Base-by-base conservation (phyloP, 2,797 vertebrate genomes). In the Sebastes kiyomatsui region DNA sequence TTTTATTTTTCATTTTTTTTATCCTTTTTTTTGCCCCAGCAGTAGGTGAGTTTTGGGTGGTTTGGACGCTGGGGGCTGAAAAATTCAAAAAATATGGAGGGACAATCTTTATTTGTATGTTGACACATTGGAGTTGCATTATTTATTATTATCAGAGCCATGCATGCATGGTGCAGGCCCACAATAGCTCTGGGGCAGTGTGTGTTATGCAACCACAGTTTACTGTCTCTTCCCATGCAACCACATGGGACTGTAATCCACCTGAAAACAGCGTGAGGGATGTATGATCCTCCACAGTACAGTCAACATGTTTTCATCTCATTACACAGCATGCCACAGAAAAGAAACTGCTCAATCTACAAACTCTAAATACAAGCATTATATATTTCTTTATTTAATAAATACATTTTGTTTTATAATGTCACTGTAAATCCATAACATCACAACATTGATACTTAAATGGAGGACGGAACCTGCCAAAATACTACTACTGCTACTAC, bases 171-270 rank as follows among this genome's bases (percentile, higher is more conserved):
- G 14, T 27, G 46, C 59, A 56, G 70, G 23, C 46, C 12, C 33
- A 52, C 71, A 59, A 18, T n/a, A 76, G 32, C 72, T 42, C 46
- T n/a, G 61, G 22, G 6, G 38, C 70, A 56, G 58, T 6, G 52
- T 27, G 20, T 5, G 8, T 88, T 85, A 88, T 1, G 76, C 12
- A 87, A 87, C 61, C 56, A 54, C 49, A 67, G 56, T 20, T 59
- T 68, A 16, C 52, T 14, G 46, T 67, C 32, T 49, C 67, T 65
- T 42, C 66, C 46, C 58, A 5, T 38, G 61, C 65, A 61, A 32
- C 54, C 76, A 67, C 59, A 59, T 69, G 42, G 59, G 67, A 56
- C 54, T 61, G 72, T 87, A 84, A 91, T 81, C 88, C 81, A 77
- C 67, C 70, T 79, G 65, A 58, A 71, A 54, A 5, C 77, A 75